Base-by-base conservation (phyloP, 2,113 vertebrate genomes). In the Brachirus orientalis region DNA sequence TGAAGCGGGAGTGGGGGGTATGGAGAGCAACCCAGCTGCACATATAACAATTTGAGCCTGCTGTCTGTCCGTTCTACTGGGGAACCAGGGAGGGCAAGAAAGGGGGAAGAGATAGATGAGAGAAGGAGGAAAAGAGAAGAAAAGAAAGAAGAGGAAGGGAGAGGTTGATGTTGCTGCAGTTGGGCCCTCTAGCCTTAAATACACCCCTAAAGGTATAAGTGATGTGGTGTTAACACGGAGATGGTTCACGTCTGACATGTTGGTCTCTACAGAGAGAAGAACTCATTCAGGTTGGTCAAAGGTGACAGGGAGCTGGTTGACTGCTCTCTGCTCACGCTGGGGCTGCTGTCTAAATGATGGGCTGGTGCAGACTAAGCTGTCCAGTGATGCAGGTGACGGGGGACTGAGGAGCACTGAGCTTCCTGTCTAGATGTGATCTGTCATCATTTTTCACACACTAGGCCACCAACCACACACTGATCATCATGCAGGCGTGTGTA, bases 11-110 rank as follows among this genome's bases (percentile, higher is more conserved):
- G 37, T 44, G 5, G 44, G 22, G 18, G 44, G 33, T 63, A 74
- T 51, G 79, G 66, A 81, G 68, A 83, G 69, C 51, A 74, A 88
- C 79, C 71, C 73, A 60, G 77, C 75, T 63, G 88, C 77, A 86
- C 86, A 86, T 75, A 75, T 91, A 81, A 88, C 85, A 87, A 91
- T 90, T n/a, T 86, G 89, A 81, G 76, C 61, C 71, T 0, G 50
- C 28, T 28, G 28, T 28, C 86, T 83, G 62, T 73, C 87, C 55
- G 68, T 77, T 84, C 60, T 10, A 58, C 60, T 40, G 44, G 66
- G 59, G 75, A 77, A 72, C 58, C 18, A 51, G 55, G 22, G 52
- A 63, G 63, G 59, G 52, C 68, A 62, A 47, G 10, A 43, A 55
- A 40, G 12, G 8, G 33, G 50, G 56, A 36, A 20, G 14, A 41